Base-by-base conservation (phyloP, 2,888 invertebrate species). In the Leptopilina syphax region DNA sequence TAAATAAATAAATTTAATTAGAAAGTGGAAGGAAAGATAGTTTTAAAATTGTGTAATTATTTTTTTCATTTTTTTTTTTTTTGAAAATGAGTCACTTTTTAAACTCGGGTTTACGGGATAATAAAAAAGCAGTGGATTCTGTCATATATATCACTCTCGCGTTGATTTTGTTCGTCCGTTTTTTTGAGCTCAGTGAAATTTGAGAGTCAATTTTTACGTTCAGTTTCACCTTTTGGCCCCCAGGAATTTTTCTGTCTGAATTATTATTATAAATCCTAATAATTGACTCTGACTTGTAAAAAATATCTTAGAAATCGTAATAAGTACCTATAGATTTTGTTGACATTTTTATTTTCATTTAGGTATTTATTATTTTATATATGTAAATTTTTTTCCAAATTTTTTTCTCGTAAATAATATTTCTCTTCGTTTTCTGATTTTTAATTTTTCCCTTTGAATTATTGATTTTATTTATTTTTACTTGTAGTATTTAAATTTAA, bases 161-260 rank as follows among this genome's bases (percentile, higher is more conserved):
- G n/a, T 54, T 54, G 73, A 73, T 73, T 73, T 73, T 27, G 27
- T 57, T 57, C 2, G 54, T 73, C 57, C n/a, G 73, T 73, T 73
- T 78, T 81, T 60, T 66, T 78, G 77, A 79, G 76, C 76, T 68
- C 24, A 78, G 79, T 82, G 82, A 82, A 82, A 82, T 65, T 82
- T 41, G 82, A 81, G 79, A 77, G 66, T 44, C 77, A 77, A 78
- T 70, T 76, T 81, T 63, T 82, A 81, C 77, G 82, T 82, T 73
- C 54, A 73, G 79, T 73, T 8, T 73, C 73, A 73, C 60, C 70
- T 73, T 57, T 24, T 63, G 67, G 81, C 77, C 78, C 70, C 50
- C 77, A 79, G 12, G 50, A 9, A 27, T 80, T 65, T 77, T 76
- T 73, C 13, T 54, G 73, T 60, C 47, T 57, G 73, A 57, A 57